These are phyloP conservation scores for Drosophila carrolli DNA, from an alignment of 1,140 invertebrate species.

Conservation along the genomic window DNA sequence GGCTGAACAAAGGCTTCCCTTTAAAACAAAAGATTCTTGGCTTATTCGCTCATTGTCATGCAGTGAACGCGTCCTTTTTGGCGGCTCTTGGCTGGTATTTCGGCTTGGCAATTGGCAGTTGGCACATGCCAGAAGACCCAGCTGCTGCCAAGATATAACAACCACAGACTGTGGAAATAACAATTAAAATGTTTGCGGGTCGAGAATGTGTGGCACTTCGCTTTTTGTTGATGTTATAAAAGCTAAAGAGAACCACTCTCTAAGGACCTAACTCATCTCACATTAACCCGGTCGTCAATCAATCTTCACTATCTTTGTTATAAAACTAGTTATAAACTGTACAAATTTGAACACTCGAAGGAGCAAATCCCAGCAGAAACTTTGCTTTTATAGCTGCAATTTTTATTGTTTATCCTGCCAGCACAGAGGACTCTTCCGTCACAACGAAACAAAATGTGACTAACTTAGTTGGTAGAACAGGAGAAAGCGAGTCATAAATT, in stretches of 20 bases:
- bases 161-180: conserved; percentile 1
- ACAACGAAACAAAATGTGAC: conserved; percentile 15
- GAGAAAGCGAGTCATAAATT: conserved; percentile 19
- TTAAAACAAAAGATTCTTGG: not conserved
- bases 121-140: conserved; percentile 26
- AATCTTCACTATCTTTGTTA: not conserved
- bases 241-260: not conserved
- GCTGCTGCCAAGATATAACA: conserved; percentile 25
- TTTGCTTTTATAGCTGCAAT: conserved; percentile 1
- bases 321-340: not conserved
- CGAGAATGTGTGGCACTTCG: conserved; percentile 3
- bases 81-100: conserved; percentile 20
- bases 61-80: conserved; percentile 27
- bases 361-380: not conserved
- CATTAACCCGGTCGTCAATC: conserved; percentile 18
- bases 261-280: conserved; percentile 21
- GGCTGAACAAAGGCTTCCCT: not conserved
- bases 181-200: conserved; percentile 30
- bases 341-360: conserved; percentile 2
- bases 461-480: conserved; percentile 10
- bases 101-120: conserved; percentile 14
- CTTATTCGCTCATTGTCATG: conserved; percentile 47
- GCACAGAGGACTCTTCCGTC: conserved; percentile 4
- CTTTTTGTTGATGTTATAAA: not conserved
- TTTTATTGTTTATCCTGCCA: conserved; percentile 20